Evolutionary conservation across 2,797 vertebrate genomes (phyloP), one percentile per base, ranked within the genome.

Genomic region (Ciconia nigra): DNA sequence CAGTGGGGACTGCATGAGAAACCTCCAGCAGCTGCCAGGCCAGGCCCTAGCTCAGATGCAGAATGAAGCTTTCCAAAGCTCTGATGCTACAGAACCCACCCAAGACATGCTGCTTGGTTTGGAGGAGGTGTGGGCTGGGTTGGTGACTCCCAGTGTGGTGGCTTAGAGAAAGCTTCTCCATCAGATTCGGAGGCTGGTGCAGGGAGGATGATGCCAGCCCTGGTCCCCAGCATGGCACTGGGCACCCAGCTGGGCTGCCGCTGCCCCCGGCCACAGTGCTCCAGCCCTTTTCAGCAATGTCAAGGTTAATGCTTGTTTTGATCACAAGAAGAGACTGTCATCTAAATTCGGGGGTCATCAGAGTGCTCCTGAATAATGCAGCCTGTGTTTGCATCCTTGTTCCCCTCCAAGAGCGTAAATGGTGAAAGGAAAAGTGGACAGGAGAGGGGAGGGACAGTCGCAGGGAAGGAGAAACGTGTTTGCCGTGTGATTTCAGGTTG

Each of bases 351-450:
- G 22, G 24, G 37, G 7, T 46, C 22, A 21, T 10, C 29, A 29
- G 35, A 1, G 0, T 6, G 22, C 35, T 65, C 42, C 55, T 2
- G 1, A 59, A 25, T 25, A 58, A n/a, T 0, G 1, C 17, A 21
- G 51, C 18, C 35, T 79, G 20, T 31, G 35, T 65, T 85, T 91
- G 31, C 47, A 49, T 13, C n/a, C 26, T 24, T 46, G 11, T 28
- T 80, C 46, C 67, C 59, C 26, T 72, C 41, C 52, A 65, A 41
- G 31, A 41, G 26, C 2, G 0, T 17, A 41, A 46, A 25, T 1
- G 2, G 41, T 39, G 59, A 63, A 41, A 33, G 31, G 22, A 42
- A 49, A 82, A 57, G 42, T 17, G 63, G 54, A 16, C 31, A 58
- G 78, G 35, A 69, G 57, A 61, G 58, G 21, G 31, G 44, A 67